Base-by-base conservation (phyloP, 1,140 invertebrate genomes). In the Bacillus rossius region DNA sequence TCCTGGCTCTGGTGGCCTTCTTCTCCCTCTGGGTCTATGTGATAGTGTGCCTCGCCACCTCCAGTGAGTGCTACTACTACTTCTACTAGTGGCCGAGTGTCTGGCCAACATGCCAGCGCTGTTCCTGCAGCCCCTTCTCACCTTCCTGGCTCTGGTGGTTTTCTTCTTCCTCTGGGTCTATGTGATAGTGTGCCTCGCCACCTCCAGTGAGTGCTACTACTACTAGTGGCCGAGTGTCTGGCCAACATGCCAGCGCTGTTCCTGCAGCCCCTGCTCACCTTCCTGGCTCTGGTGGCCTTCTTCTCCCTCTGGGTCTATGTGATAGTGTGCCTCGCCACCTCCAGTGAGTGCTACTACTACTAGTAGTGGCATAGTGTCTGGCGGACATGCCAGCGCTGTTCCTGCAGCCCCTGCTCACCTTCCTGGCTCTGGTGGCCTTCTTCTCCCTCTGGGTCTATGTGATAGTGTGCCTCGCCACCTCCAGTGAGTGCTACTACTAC, bases 101-200 rank as follows among this genome's bases (percentile, higher is more conserved):
- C n/a, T n/a, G n/a, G n/a, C 84, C 48, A 83, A 85, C 66, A 80
- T 96, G 60, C 93, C 94, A 5, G 84, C 82, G n/a, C 73, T 98
- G 22, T 86, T 96, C 66, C 75, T 94, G 19, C 93, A 95, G 68
- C 94, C 94, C 1, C 69, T 96, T 1, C 75, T 93, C 57, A 96
- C 94, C 0, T 94, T 94, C 69, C 60, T 89, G 43, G 80, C 87
- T 47, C 76, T 96, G 0, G 72, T 88, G 23, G 59, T 84, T 40
- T 96, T 96, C 71, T 88, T 94, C 61, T 73, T 84, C 40, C 92
- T 91, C 77, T 96, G 92, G 92, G 77, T 93, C 1, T 78, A 81
- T 26, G 84, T 96, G 37, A 82, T 96, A 61, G 74, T 85, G 22
- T 84, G 77, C 65, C 72, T 89, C 4, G 81, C 82, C n/a, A 87